Conservation (phyloP, 2,113 vertebrate genomes). For the Dolichotis patagonum region DNA sequence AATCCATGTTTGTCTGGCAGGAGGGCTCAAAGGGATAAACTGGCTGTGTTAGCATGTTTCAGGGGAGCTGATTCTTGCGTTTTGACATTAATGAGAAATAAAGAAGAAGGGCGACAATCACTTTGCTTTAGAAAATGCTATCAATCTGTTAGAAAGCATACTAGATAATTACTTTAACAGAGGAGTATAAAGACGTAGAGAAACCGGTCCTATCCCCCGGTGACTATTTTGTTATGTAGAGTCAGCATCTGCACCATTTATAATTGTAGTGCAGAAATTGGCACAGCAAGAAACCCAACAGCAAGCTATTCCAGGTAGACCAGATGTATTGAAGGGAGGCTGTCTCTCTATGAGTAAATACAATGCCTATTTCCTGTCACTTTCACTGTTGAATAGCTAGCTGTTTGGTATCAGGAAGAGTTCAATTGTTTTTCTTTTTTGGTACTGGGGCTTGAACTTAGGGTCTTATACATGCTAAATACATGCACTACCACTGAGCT, state of each 20-base stretch:
- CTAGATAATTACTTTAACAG: slow-evolving; percentile 47
- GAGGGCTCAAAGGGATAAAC: slow-evolving; percentile 47
- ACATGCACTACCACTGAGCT: neutral
- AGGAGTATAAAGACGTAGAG: slow-evolving; percentile 37
- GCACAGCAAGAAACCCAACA: slow-evolving; percentile 59
- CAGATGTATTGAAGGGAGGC: slow-evolving; percentile 73
- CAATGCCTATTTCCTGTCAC: slow-evolving; percentile 56
- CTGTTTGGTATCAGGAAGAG: slow-evolving; percentile 1
- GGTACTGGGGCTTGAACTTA: neutral
- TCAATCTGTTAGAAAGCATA: slow-evolving; percentile 60
- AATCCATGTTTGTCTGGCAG: slow-evolving; percentile 27
- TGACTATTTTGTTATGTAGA: slow-evolving; percentile 56
- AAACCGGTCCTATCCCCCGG: slow-evolving; percentile 58
- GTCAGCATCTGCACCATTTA: slow-evolving; percentile 57
- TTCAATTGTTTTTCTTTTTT: neutral
- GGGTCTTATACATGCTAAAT: neutral
- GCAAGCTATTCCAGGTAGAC: slow-evolving; percentile 69
- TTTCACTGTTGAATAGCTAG: slow-evolving; percentile 43
- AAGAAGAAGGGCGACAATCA: neutral
- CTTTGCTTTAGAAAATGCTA: slow-evolving; percentile 54
- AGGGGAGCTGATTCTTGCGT: neutral
- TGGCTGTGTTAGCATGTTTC: slow-evolving; percentile 58
- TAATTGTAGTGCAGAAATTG: slow-evolving; percentile 55
- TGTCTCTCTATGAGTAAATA: slow-evolving; percentile 60
- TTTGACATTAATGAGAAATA: slow-evolving; percentile 60